Conservation (phyloP, 35 echinoderm and acorn worm species). For the Lytechinus variegatus region DNA sequence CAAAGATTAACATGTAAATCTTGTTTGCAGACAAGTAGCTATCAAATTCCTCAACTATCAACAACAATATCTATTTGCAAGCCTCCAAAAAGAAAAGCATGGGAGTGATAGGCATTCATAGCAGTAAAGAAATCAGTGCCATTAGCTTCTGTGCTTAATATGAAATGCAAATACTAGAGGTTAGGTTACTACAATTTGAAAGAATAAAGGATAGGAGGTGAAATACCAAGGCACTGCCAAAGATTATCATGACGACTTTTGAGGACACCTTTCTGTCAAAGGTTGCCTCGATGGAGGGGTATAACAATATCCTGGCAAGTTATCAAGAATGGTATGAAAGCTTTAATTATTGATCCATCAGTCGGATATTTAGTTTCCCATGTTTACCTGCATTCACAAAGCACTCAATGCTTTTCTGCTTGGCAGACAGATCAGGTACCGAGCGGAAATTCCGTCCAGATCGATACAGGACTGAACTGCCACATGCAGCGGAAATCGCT, state of each 20-base stretch:
- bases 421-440: neutral
- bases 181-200: neutral
- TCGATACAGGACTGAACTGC: neutral
- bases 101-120: neutral
- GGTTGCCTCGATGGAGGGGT: neutral
- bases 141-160: neutral
- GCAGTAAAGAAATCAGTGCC: neutral
- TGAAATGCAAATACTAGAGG: neutral
- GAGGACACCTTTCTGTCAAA: neutral
- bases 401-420: neutral
- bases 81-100: neutral
- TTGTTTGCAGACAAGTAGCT: neutral
- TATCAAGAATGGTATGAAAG: neutral
- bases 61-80: neutral
- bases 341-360: neutral
- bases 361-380: neutral
- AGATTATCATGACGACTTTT: neutral
- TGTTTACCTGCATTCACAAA: neutral
- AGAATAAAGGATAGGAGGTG: neutral
- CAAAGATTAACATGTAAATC: neutral
- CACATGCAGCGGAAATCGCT: neutral
- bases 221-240: neutral
- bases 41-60: neutral
- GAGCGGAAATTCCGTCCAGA: neutral
- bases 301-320: neutral